Evolutionary conservation across 2,113 vertebrate species (phyloP), one percentile per base, ranked within the genome.

Genomic region (Puffinus mauretanicus): DNA sequence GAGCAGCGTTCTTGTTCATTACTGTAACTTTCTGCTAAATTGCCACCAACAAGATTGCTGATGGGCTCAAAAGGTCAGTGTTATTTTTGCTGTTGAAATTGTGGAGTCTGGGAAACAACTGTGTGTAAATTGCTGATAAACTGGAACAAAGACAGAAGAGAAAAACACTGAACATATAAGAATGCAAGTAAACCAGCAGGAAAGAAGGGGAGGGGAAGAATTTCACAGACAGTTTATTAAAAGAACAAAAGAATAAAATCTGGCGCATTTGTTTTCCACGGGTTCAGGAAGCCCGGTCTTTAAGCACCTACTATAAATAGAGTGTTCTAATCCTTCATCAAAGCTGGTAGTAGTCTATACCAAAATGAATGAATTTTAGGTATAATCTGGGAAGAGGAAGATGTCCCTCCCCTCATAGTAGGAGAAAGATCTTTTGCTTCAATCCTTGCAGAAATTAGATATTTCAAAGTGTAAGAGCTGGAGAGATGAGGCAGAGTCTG

Each of bases 231-330:
- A 90, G 90, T 96, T 96, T 97, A 97, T 96, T 95, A 96, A 96
- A 95, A 97, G 96, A 96, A 97, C 96, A 97, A 97, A 97, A 94
- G 96, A 96, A 84, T 84, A 92, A 96, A 94, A 95, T 96, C 88
- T 96, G 94, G 92, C 18, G 1, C 93, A 76, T 94, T 96, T 96
- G 95, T 97, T 95, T 96, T 95, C 90, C 96, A 94, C 0, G 44
- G 83, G 65, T 71, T 93, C 95, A 96, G 96, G 96, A 96, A 97
- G 91, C 92, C 72, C 3, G 30, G 92, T 93, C 93, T 94, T 93
- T 82, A 95, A 93, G 95, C 88, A 92, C 73, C 82, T 96, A 76
- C 96, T 96, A 95, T 84, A 96, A 97, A 96, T 97, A 97, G 75
- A 61, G 73, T 18, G n/a, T 44, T 92, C 70, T 88, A 88, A 92